Evolutionary conservation across 2,888 invertebrate species (phyloP).

Genomic region (Dryocosmus kuriphilus): DNA sequence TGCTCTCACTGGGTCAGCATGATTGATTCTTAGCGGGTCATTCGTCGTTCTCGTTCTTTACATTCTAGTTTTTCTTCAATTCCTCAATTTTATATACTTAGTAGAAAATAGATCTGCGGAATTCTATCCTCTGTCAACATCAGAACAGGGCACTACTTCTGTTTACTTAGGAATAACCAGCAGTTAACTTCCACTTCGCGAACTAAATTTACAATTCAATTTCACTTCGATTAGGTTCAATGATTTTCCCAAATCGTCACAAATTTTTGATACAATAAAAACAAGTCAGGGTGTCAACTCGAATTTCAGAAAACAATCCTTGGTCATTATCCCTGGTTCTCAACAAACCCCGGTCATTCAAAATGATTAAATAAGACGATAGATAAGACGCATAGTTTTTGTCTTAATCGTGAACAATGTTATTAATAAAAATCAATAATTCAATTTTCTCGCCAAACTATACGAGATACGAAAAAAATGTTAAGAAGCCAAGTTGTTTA

Average conservation of each 20-base stretch:
- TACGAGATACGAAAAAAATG: too few species aligned
- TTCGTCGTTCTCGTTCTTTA: constrained; percentile 10
- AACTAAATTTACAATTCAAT: background rate
- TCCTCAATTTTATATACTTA: background rate
- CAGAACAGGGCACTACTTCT: background rate
- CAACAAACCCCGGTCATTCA: too few species aligned
- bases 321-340: background rate
- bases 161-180: background rate
- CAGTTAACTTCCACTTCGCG: background rate
- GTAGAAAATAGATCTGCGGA: constrained; percentile 1
- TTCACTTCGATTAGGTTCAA: background rate
- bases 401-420: too few species aligned
- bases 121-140: constrained; percentile 16
- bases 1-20: constrained; percentile 43
- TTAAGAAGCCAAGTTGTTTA: too few species aligned
- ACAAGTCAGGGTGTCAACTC: background rate
- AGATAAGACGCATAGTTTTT: too few species aligned
- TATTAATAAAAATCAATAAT: too few species aligned
- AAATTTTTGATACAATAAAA: background rate
- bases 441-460: too few species aligned
- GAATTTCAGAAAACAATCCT: background rate
- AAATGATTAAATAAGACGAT: too few species aligned
- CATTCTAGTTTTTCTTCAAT: constrained; percentile 5
- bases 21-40: constrained; percentile 39
- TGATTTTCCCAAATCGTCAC: background rate